Evolutionary conservation across 1,140 invertebrate species (phyloP).

Genomic region (Heliothis subflexa): DNA sequence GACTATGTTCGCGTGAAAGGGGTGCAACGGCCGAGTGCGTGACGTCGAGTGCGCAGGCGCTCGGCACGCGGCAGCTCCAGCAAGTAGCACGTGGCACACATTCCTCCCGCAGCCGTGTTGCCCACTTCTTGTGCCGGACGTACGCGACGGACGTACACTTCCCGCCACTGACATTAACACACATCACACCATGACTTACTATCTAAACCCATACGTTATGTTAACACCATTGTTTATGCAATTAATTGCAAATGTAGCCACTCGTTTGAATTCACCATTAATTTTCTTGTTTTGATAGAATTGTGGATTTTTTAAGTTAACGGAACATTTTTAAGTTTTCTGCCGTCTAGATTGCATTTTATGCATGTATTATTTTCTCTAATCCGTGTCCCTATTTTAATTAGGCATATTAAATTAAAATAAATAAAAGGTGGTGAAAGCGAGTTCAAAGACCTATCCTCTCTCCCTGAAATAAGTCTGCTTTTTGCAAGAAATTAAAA

Average conservation of each 20-base stretch:
- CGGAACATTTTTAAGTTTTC: too few relatives aligned
- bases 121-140: constrained; percentile 75
- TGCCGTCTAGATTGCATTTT: too few relatives aligned
- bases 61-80: constrained; percentile 56
- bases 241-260: not conserved
- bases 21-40: constrained; percentile 81
- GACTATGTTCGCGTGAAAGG: constrained; percentile 75
- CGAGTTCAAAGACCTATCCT: too few relatives aligned
- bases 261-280: not conserved
- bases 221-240: constrained; percentile 20
- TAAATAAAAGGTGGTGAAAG: too few relatives aligned
- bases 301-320: too few relatives aligned
- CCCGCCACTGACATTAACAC: constrained; percentile 59
- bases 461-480: too few relatives aligned
- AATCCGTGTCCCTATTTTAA: too few relatives aligned
- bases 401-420: too few relatives aligned
- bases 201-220: constrained; percentile 30
- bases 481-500: too few relatives aligned
- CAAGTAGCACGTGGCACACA: constrained; percentile 81
- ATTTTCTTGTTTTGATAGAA: too few relatives aligned
- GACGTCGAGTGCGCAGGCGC: constrained; percentile 49
- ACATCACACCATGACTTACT: constrained; percentile 44
- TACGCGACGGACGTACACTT: constrained; percentile 69
- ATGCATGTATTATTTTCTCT: too few relatives aligned
- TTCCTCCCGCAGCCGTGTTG: constrained; percentile 74